Base-by-base conservation (phyloP, 2,797 vertebrate species). In the Karalla daura region DNA sequence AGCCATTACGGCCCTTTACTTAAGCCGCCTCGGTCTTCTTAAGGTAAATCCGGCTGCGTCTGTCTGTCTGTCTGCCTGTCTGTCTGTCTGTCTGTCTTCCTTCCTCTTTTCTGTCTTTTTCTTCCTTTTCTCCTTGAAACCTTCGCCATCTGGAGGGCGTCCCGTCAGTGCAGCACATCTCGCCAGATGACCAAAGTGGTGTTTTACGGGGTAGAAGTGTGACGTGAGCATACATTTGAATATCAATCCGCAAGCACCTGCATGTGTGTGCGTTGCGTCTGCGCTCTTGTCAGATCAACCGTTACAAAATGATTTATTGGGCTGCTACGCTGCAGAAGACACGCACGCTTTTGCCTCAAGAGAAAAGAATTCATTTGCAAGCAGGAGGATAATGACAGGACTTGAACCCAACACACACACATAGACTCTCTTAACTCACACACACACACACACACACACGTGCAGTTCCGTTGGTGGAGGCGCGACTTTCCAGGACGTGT, bases 101-200 rank as follows among this genome's bases (percentile, higher is more conserved):
- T 63, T 61, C 23, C 47, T 54, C 32, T 27, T 64, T 67, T 20
- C 10, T 10, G 11, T 24, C 11, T 10, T 50, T 58, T 49, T 66
- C 36, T 32, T 7, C 24, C 33, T 56, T n/a, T n/a, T n/a, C 56
- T 44, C 54, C 37, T 81, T 62, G 45, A 72, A 80, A 70, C 76
- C 63, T 76, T 88, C 74, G 69, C 86, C 76, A 87, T 88, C 88
- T 91, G 91, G 87, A 88, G 53, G 72, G 20, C 52, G 70, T 89
- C 72, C 82, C 80, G 43, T 85, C 67, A 81, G 71, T 82, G 37
- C 50, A 56, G 43, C 62, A 76, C 75, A 75, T 69, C 67, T 49
- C 68, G 74, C 81, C 83, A 86, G 71, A 77, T 73, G 68, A 80
- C 72, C 43, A 52, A 72, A 68, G 56, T 37, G 7, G 72, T n/a